Base-by-base conservation (phyloP, 2,797 vertebrate genomes). In the Eulemur coronatus region DNA sequence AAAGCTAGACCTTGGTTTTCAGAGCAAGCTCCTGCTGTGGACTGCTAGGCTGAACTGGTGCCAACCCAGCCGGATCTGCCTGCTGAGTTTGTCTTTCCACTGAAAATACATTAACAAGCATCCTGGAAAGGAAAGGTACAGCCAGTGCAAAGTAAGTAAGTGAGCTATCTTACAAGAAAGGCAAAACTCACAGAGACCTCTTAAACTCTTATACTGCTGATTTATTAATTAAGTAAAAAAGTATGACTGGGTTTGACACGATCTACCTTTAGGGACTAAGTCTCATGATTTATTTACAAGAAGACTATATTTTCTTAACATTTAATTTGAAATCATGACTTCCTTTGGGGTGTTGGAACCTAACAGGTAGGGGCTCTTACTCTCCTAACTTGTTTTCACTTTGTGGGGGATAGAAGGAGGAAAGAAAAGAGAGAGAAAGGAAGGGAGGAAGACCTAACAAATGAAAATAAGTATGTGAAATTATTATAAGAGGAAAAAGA, bases 81-180 rank as follows among this genome's bases (percentile, higher is more conserved):
- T 96, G 76, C 91, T 94, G 89, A 96, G 72, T 88, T 92, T 88
- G 72, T 96, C 78, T 94, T 97, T 95, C 59, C 91, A 50, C 20
- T 87, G 93, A 96, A 76, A 92, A 97, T 79, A 92, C 93, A 92
- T 96, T 89, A 94, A 88, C 93, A 55, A 90, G 59, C 70, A 80
- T 98, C 55, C 72, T 89, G 89, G 73, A 79, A 57, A 33, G 78
- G 78, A 61, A 91, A 84, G 38, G 69, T 50, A 33, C 26, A 78
- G 91, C 30, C 17, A 81, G 18, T 50, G 41, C 38, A 81, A 86
- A 94, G 75, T 41, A 93, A 94, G 50, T 80, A 94, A 89, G 55
- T 61, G 48, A 95, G 33, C 18, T 94, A 35, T 84, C 59, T 79
- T 78, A 20, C 0, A 89, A 69, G 88, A 73, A 59, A 88, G n/a